These are phyloP conservation scores for Nycteola revayana DNA, from an alignment of 2,888 invertebrate genomes.

Conservation along the genomic window DNA sequence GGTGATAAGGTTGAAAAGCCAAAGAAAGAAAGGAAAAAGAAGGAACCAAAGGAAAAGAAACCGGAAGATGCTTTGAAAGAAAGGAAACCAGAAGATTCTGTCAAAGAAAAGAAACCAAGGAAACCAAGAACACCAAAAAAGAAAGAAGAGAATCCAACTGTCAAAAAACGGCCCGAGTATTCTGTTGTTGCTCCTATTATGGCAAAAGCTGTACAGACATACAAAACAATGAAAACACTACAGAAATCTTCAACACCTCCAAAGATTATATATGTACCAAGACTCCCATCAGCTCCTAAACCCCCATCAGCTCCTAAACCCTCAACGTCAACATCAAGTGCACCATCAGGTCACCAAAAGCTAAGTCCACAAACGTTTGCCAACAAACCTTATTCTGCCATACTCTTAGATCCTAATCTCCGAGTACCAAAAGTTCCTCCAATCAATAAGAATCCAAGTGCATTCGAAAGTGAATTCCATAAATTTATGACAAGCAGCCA, in stretches of 20 bases:
- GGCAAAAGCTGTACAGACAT: constrained; percentile 34
- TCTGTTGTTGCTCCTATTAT: constrained; percentile 58
- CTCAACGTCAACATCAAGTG: constrained; percentile 11
- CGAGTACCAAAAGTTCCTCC: constrained; percentile 53
- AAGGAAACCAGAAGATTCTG: constrained; percentile 33
- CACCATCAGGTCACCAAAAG: constrained; percentile 1
- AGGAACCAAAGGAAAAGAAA: constrained; percentile 35
- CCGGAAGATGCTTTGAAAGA: constrained; percentile 20
- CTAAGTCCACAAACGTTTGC: not conserved
- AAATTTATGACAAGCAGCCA: constrained; percentile 54
- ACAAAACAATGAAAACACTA: constrained; percentile 16
- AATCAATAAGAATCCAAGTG: constrained; percentile 65
- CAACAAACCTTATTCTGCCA: constrained; percentile 26
- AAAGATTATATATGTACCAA: constrained; percentile 2
- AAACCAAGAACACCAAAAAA: constrained; percentile 62
- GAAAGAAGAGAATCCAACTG: constrained; percentile 1
- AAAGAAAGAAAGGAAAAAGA: constrained; percentile 48
- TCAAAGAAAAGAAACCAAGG: constrained; percentile 56
- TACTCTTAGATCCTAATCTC: constrained; percentile 34
- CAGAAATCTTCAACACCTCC: not conserved
- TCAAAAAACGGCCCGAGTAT: constrained; percentile 44
- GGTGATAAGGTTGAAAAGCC: constrained; percentile 41
- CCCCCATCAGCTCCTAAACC: constrained; percentile 16
- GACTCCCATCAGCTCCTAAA: not conserved
- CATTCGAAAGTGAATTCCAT: constrained; percentile 67